phyloP scores from a whole-genome alignment of 2,113 vertebrate species.

The Pithys albifrons region DNA sequence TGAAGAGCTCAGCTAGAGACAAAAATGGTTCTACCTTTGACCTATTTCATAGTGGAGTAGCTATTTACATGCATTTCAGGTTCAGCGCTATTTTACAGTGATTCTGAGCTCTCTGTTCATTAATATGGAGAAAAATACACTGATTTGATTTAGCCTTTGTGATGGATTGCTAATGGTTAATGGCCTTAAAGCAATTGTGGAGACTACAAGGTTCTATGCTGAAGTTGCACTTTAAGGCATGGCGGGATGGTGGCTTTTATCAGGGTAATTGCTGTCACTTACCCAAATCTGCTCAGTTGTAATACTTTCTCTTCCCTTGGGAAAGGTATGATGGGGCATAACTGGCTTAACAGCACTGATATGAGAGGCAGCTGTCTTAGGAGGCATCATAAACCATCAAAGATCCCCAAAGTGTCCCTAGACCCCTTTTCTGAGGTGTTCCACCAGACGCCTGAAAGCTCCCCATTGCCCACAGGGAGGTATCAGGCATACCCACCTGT shows the following conservation, averaged over 20 bases:
- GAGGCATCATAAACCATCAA: neutral
- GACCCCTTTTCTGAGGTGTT: neutral
- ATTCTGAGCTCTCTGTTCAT: neutral
- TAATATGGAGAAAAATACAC: neutral
- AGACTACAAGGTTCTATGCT: neutral
- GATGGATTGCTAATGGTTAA: neutral
- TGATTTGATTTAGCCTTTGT: neutral
- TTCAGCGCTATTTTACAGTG: neutral
- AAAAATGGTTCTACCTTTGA: neutral
- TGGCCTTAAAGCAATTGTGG: neutral
- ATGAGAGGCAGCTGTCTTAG: neutral
- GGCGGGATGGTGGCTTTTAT: neutral
- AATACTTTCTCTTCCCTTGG: neutral
- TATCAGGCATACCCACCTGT: neutral
- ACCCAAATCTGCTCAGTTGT: neutral
- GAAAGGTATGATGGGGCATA: neutral
- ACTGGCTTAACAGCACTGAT: neutral
- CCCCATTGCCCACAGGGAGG: neutral
- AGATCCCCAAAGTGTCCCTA: neutral
- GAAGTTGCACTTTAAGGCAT: neutral
- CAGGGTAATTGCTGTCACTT: neutral
- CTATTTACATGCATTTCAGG: neutral
- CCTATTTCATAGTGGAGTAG: neutral
- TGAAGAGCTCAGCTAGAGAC: neutral
- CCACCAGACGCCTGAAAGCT: neutral